A percentile compares a stretch with the other conserved stretches of the same genome.
These are phyloP conservation scores for Centropus unirufus DNA, from an alignment of 2,113 vertebrate genomes.

Conservation along the genomic window DNA sequence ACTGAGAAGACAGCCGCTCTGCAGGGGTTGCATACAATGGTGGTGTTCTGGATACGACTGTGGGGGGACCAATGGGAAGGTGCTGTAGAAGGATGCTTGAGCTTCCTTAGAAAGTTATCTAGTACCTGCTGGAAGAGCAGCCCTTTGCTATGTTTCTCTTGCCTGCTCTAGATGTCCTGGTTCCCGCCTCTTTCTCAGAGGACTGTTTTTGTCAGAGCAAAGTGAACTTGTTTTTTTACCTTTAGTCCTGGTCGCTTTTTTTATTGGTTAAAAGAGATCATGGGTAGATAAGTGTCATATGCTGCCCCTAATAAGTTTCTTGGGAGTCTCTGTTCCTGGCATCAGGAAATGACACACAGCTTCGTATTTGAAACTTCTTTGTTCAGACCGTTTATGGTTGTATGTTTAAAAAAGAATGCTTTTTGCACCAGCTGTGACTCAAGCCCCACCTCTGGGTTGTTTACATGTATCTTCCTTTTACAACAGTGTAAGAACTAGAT, in stretches of 20 bases:
- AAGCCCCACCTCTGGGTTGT: background rate
- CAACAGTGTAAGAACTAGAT: background rate
- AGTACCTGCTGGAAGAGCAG: background rate
- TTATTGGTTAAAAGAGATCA: background rate
- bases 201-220: background rate
- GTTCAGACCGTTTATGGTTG: background rate
- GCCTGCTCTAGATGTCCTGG: background rate
- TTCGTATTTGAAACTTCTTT: constrained; percentile 34
- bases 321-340: background rate
- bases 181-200: background rate
- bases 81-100: background rate
- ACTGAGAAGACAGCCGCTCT: background rate
- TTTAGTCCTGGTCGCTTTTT: background rate
- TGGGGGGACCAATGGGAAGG: background rate
- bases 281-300: background rate
- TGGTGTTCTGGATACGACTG: background rate
- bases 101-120: background rate
- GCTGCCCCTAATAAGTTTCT: background rate
- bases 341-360: constrained; percentile 49
- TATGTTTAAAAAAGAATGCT: constrained; percentile 23
- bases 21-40: background rate
- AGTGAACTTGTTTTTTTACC: background rate
- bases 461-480: background rate
- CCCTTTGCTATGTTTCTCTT: background rate
- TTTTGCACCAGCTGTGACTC: background rate